Percentiles rank a stretch among this genome's conserved stretches.
These are phyloP conservation scores for Pseudomyrmex gracilis DNA, from an alignment of 1,140 invertebrate genomes.

Conservation along the genomic window DNA sequence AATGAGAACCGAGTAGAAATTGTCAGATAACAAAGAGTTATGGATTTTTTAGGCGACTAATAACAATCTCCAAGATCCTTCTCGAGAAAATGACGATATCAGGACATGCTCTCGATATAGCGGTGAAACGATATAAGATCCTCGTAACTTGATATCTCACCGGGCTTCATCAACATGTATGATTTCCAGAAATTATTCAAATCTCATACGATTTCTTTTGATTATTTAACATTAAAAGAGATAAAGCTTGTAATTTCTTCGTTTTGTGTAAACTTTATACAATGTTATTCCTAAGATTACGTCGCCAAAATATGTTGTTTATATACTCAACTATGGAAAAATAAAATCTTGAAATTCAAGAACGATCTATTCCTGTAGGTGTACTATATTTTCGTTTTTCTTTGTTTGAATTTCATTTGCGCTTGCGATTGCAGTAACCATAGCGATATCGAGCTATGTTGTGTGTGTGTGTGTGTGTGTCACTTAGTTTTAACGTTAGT, in stretches of 20 bases:
- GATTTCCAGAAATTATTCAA: slow-evolving; percentile 17
- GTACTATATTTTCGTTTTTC: background rate
- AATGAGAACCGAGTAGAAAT: slow-evolving; percentile 32
- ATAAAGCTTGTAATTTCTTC: background rate
- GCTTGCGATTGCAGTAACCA: background rate
- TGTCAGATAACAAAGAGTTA: slow-evolving; percentile 34
- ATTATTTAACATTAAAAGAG: background rate
- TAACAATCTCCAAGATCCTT: background rate
- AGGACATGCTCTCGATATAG: background rate
- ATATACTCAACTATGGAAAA: background rate
- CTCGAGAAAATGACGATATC: background rate
- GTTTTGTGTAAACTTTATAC: background rate
- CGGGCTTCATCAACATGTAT: background rate
- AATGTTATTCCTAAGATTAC: slow-evolving; percentile 1
- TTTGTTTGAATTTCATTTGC: background rate
- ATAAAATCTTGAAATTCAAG: background rate
- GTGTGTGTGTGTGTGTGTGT: background rate
- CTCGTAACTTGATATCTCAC: slow-evolving; percentile 8
- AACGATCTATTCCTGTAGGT: background rate
- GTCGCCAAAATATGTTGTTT: background rate
- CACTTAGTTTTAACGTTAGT: slow-evolving; percentile 1
- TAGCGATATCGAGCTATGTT: background rate
- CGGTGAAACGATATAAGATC: slow-evolving; percentile 2
- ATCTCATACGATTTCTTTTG: background rate
- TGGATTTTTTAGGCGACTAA: slow-evolving; percentile 15